Evolutionary conservation across 2,113 vertebrate genomes (phyloP).

Genomic region (Ctenomys sociabilis): DNA sequence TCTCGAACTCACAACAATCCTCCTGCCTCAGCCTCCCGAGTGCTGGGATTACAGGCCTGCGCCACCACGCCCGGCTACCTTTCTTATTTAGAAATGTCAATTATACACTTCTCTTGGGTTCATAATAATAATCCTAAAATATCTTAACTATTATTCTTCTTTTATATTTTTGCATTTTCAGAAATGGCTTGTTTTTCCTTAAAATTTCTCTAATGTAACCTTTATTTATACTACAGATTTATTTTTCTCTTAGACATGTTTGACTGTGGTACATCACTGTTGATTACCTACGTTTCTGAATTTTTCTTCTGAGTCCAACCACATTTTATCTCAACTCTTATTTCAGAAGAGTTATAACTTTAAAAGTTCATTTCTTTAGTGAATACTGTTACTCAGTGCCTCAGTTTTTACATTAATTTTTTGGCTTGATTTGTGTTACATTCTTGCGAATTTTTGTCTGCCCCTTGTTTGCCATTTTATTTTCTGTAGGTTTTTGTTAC

Average conservation of each 20-base stretch:
- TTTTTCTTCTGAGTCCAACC: constrained; percentile 9
- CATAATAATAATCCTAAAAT: background rate
- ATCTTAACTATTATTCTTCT: background rate
- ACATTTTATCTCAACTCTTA: background rate
- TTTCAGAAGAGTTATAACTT: background rate
- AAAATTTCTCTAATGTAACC: background rate
- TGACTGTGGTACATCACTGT: background rate
- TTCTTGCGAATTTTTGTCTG: background rate
- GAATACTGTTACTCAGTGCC: background rate
- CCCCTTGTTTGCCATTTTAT: background rate
- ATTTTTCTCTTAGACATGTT: constrained; percentile 10
- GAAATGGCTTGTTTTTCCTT: background rate
- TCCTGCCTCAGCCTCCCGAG: too few relatives aligned
- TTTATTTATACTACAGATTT: background rate
- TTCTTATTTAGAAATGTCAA: background rate
- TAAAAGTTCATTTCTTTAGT: background rate
- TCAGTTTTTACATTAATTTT: background rate
- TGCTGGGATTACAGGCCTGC: too few relatives aligned
- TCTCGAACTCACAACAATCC: too few relatives aligned
- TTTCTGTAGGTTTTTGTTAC: constrained; percentile 30
- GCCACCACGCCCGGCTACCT: too few relatives aligned
- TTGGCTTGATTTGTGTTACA: background rate
- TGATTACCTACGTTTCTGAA: background rate
- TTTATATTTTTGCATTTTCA: constrained; percentile 30
- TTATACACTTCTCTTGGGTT: constrained; percentile 2